phyloP scores from a whole-genome alignment of 92 coral and sea anemone species.

The Plumapathes pennacea region DNA sequence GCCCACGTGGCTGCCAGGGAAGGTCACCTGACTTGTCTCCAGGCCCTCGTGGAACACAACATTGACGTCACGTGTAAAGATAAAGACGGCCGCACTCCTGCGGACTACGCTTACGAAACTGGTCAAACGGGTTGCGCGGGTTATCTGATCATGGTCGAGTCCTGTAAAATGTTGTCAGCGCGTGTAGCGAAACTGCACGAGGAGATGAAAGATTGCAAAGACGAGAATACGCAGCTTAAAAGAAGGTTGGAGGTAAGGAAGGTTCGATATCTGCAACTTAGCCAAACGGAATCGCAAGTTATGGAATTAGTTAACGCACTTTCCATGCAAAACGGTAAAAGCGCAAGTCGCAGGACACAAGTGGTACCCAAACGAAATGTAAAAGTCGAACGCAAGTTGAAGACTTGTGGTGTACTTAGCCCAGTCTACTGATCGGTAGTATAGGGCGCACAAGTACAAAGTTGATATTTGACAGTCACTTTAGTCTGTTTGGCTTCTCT shows the following conservation, averaged over 20 bases:
- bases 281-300: too few species aligned
- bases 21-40: constrained; percentile 87
- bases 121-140: constrained; percentile 88
- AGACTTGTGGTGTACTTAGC: not conserved
- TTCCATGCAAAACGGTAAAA: too few species aligned
- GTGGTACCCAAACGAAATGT: not conserved
- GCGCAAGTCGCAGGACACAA: too few species aligned
- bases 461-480: too few species aligned
- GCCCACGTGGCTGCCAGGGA: constrained; percentile 91
- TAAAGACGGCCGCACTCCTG: constrained; percentile 79
- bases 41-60: constrained; percentile 78
- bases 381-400: too few species aligned
- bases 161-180: constrained; percentile 77
- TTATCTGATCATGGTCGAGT: constrained; percentile 89
- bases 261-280: too few species aligned
- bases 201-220: constrained; percentile 57
- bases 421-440: too few species aligned
- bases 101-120: constrained; percentile 81
- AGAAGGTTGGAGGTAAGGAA: constrained; percentile 68
- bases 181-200: constrained; percentile 66
- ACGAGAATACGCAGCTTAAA: constrained; percentile 78
- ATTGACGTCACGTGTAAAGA: constrained; percentile 80
- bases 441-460: too few species aligned
- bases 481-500: too few species aligned
- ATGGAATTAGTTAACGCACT: too few species aligned